These are phyloP conservation scores for Prionailurus viverrinus DNA, from an alignment of 2,113 vertebrate species.

Conservation along the genomic window DNA sequence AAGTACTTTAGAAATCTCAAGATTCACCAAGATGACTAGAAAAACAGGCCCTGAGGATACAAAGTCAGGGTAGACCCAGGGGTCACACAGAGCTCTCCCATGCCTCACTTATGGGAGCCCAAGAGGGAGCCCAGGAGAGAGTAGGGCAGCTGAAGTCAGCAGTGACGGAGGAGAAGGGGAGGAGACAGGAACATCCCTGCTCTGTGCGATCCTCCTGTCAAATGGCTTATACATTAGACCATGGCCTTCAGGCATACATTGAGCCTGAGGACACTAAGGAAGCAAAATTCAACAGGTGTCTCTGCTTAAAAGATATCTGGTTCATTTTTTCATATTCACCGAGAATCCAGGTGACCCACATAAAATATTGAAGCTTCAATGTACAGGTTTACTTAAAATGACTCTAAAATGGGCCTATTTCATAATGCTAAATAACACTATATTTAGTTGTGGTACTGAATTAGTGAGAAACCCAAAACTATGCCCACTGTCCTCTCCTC, in stretches of 20 bases:
- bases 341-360: constrained; percentile 79
- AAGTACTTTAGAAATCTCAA: neutral
- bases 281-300: constrained; percentile 2
- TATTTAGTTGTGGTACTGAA: constrained; percentile 49
- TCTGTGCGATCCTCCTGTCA: neutral
- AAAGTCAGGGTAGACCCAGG: neutral
- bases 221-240: neutral
- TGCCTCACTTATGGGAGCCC: fast-evolving
- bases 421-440: constrained; percentile 57
- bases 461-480: constrained; percentile 2
- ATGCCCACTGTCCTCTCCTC: neutral
- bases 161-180: too few species aligned
- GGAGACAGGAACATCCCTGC: fast-evolving
- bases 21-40: neutral
- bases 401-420: constrained; percentile 71
- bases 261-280: neutral
- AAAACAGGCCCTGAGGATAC: neutral
- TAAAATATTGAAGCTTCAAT: constrained; percentile 55
- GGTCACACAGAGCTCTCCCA: neutral
- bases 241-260: neutral
- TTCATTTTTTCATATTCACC: constrained; percentile 29
- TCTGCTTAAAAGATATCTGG: constrained; percentile 11
- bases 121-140: neutral
- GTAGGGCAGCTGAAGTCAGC: too few species aligned
- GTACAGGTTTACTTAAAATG: constrained; percentile 60